Evolutionary conservation across 2,113 vertebrate species (phyloP), one percentile per base, ranked within the genome.

Genomic region (Sylvia atricapilla): DNA sequence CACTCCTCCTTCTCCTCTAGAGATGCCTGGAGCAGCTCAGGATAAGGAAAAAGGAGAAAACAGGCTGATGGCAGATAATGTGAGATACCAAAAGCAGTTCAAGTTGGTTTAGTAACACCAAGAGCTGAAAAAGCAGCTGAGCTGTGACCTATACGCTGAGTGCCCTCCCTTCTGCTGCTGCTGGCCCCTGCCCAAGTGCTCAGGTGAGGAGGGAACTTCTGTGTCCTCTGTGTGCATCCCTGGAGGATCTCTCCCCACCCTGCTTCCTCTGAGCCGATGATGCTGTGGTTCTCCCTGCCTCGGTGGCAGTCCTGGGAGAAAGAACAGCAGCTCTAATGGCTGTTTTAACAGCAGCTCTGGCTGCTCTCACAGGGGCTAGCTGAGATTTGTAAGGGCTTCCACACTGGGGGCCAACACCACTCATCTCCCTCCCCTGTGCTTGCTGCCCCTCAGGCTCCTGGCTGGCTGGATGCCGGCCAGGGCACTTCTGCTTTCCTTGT

Each of bases 381-480:
- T 59, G 62, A 50, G 52, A 19, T 67, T 35, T 62, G 23, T 14
- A 6, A 49, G 56, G 43, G 24, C 50, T 84, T 18, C 4, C 33
- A 74, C 23, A 1, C 33, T 30, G 6, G 1, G 30, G 33, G 17
- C 23, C 31, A 37, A 6, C 33, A 20, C 13, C 0, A 9, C 9
- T 37, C n/a, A 3, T 46, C 44, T 69, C 19, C 67, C 47, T 39
- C 33, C 58, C 87, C 70, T 84, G 33, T 31, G 27, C 64, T 41
- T 21, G 31, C 76, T 52, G 58, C 41, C 22, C 78, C 84, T 68
- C 37, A 44, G 55, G 9, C 31, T 68, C 59, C n/a, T 49, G 72
- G 46, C 68, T 49, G 83, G 10, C 44, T 83, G 79, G 83, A 13
- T 2, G 7, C 62, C 49, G 66, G 16, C 68, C 91, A 67, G 77